Evolutionary conservation across 1,140 invertebrate genomes (phyloP).

Genomic region (Odontomachus brunneus): DNA sequence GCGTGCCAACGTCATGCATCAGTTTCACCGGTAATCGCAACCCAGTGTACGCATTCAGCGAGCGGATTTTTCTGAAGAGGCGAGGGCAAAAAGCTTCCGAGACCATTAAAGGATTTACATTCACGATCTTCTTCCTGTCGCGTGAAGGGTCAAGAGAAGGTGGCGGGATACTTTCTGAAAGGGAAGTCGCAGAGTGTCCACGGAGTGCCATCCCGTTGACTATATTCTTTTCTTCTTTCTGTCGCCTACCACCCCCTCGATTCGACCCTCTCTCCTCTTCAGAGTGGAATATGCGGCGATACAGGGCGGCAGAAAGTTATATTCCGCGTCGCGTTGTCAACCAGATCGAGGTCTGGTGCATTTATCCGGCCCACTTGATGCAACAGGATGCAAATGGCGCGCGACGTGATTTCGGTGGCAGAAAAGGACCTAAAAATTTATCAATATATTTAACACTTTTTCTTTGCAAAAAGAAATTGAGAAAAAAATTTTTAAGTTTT

Average conservation of each 20-base stretch:
- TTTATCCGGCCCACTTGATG: slow-evolving; percentile 63
- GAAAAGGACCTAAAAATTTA: not conserved
- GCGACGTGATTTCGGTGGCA: not conserved
- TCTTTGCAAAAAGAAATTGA: not conserved
- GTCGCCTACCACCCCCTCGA: slow-evolving; percentile 23
- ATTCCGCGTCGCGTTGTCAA: slow-evolving; percentile 51
- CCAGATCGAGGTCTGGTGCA: slow-evolving; percentile 23
- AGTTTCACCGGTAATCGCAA: slow-evolving; percentile 25
- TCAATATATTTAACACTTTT: not conserved
- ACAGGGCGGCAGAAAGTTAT: slow-evolving; percentile 49
- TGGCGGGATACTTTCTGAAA: slow-evolving; percentile 68
- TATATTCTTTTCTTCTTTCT: slow-evolving; percentile 4
- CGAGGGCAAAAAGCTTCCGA: slow-evolving; percentile 74
- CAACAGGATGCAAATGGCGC: slow-evolving; percentile 11
- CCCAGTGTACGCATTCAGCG: slow-evolving; percentile 24
- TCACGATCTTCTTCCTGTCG: slow-evolving; percentile 71
- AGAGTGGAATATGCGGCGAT: not conserved
- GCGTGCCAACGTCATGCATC: not conserved
- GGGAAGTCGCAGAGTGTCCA: slow-evolving; percentile 74
- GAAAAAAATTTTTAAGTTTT: not conserved
- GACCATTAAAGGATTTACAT: slow-evolving; percentile 81
- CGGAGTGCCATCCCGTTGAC: slow-evolving; percentile 72
- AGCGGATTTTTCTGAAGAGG: slow-evolving; percentile 25
- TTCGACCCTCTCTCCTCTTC: slow-evolving; percentile 44
- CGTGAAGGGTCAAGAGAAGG: slow-evolving; percentile 78